Evolutionary conservation across 2,113 vertebrate species (phyloP).

Genomic region (Strix uralensis): DNA sequence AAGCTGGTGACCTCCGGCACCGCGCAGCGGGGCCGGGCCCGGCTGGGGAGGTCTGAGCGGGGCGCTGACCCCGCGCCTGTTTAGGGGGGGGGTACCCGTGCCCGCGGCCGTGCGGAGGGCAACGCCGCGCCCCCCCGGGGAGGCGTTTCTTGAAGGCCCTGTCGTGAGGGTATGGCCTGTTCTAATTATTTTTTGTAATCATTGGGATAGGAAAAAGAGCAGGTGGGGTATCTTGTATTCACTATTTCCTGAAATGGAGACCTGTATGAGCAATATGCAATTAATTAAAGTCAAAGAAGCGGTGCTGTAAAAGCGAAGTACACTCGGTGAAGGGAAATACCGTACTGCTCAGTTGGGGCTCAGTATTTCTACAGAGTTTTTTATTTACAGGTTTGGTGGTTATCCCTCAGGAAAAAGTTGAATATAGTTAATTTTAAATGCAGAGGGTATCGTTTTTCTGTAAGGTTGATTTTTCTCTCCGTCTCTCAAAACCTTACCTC

Average conservation of each 20-base stretch:
- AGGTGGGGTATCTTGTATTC: not conserved
- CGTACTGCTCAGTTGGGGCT: not conserved
- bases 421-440: not conserved
- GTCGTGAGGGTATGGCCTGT: not conserved
- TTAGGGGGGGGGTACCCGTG: no score
- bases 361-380: not conserved
- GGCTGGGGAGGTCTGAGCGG: not conserved
- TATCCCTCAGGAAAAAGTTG: not conserved
- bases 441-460: not conserved
- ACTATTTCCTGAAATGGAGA: not conserved
- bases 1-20: not conserved
- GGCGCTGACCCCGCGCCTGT: not conserved
- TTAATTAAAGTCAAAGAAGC: not conserved
- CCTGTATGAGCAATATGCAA: not conserved
- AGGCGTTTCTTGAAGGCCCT: not conserved
- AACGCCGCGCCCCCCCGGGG: not conserved
- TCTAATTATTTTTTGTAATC: accelerated
- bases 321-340: not conserved
- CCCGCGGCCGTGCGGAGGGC: not conserved
- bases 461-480: not conserved
- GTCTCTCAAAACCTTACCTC: not conserved
- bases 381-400: not conserved
- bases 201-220: not conserved
- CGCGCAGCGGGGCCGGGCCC: not conserved
- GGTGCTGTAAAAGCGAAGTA: not conserved